These are phyloP conservation scores for Habropoda laboriosa DNA, from an alignment of 1,140 invertebrate genomes.

Conservation along the genomic window DNA sequence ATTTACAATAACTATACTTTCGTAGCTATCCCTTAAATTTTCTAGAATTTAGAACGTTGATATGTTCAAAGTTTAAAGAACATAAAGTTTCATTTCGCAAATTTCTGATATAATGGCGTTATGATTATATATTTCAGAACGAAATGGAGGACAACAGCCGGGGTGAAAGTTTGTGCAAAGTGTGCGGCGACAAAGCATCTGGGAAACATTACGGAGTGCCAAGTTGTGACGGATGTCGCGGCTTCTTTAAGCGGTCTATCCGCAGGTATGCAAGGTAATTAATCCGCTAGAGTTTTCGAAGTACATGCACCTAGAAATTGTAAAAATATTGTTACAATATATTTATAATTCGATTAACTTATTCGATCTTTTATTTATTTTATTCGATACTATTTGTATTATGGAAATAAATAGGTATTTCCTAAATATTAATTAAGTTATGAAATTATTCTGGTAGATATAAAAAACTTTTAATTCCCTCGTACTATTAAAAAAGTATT, in stretches of 20 bases:
- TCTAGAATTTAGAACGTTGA: not conserved
- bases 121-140: not conserved
- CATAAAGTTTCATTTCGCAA: not conserved
- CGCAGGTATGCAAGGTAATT: slow-evolving; percentile 85
- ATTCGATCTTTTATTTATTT: too few species aligned
- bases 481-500: too few species aligned
- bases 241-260: slow-evolving; percentile 96
- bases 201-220: slow-evolving; percentile 96
- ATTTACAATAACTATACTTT: too few species aligned
- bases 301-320: not conserved
- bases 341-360: too few species aligned
- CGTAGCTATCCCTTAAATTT: too few species aligned
- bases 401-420: too few species aligned
- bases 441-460: too few species aligned
- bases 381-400: too few species aligned
- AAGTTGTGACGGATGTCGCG: slow-evolving; percentile 94
- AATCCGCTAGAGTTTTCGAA: slow-evolving; percentile 14
- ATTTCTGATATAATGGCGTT: not conserved
- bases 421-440: too few species aligned
- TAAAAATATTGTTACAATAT: too few species aligned
- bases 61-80: not conserved
- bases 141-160: slow-evolving; percentile 76
- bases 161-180: slow-evolving; percentile 84
- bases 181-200: slow-evolving; percentile 95
- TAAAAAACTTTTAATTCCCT: too few species aligned